phyloP scores from a whole-genome alignment of 1,140 invertebrate species.

The Watersipora subatra region DNA sequence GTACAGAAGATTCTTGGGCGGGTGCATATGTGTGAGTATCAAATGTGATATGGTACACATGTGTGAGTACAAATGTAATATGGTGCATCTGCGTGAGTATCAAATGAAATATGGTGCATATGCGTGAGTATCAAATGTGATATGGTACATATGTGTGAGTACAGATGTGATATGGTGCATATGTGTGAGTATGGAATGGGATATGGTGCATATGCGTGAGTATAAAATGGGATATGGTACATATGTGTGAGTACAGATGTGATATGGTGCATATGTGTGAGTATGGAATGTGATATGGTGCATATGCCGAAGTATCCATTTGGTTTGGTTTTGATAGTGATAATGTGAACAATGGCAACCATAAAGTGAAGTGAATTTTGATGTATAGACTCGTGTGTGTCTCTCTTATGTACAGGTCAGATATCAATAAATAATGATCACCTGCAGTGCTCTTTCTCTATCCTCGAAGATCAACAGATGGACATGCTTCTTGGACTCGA shows the following conservation, averaged over 20 bases:
- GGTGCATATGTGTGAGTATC: slow-evolving; percentile 70
- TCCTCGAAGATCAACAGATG: slow-evolving; percentile 94
- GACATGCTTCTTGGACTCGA: slow-evolving; percentile 94
- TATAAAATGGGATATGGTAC: slow-evolving; percentile 9
- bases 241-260: too few species aligned
- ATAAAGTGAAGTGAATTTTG: too few species aligned
- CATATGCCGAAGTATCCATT: slow-evolving; percentile 68
- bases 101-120: slow-evolving; percentile 54
- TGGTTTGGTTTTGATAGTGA: too few species aligned
- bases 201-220: slow-evolving; percentile 69
- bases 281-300: slow-evolving; percentile 41
- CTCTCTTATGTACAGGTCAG: slow-evolving; percentile 47
- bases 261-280: too few species aligned
- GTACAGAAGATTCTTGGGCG: slow-evolving; percentile 87
- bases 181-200: not conserved
- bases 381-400: too few species aligned
- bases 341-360: too few species aligned
- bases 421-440: slow-evolving; percentile 87
- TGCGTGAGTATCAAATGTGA: slow-evolving; percentile 56
- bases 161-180: too few species aligned
- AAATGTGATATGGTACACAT: too few species aligned
- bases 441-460: slow-evolving; percentile 88
- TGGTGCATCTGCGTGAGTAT: not conserved
- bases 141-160: too few species aligned
- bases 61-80: too few species aligned